These are phyloP conservation scores for Caenorhabditis sp. DNA, from an alignment of 2,888 invertebrate genomes.

Conservation along the genomic window DNA sequence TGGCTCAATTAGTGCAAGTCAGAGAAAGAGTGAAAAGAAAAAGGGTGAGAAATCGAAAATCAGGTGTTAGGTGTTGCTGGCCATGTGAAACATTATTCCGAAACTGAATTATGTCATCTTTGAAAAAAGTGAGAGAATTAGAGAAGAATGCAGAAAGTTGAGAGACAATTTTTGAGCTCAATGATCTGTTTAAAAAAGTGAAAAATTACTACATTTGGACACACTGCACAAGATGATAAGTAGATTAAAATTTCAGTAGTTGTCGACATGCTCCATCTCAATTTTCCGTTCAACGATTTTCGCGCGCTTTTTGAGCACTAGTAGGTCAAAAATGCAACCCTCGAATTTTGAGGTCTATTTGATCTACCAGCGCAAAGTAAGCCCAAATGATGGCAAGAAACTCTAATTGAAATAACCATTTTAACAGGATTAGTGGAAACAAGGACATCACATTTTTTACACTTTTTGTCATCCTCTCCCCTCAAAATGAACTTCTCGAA, in stretches of 20 bases:
- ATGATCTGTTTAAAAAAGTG: not conserved
- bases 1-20: not conserved
- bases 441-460: not conserved
- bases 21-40: not conserved
- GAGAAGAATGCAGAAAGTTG: not conserved
- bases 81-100: not conserved
- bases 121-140: not conserved
- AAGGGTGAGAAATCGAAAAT: not conserved
- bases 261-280: no score
- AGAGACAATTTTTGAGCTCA: not conserved
- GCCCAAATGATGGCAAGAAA: not conserved
- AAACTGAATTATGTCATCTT: not conserved
- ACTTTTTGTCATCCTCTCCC: slow-evolving; percentile 9
- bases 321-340: no score
- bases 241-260: no score
- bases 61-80: no score
- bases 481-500: slow-evolving; percentile 8
- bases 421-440: no score
- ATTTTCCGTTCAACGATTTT: no score
- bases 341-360: no score
- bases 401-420: no score
- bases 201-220: no score
- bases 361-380: not conserved
- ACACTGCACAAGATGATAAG: no score
- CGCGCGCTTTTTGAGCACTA: no score